Evolutionary conservation across 2,888 invertebrate species (phyloP).

Genomic region (Lathronympha strigana): DNA sequence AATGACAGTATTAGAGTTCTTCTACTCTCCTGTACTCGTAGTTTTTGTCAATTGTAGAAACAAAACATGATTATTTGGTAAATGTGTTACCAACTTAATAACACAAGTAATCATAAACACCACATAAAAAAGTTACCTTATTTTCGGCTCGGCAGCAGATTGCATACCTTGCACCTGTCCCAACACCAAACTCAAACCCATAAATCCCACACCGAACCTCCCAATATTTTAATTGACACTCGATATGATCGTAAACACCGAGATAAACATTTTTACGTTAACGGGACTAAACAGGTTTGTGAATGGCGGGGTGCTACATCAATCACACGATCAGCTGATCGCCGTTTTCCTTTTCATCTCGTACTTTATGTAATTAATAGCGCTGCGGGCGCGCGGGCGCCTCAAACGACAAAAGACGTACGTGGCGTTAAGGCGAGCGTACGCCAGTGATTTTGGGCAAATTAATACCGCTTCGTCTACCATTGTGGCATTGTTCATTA

Average conservation of each 20-base stretch:
- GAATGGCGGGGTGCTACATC: slow-evolving; percentile 64
- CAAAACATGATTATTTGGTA: too few relatives aligned
- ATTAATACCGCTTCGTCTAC: too few relatives aligned
- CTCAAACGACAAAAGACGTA: slow-evolving; percentile 1
- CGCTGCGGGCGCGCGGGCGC: slow-evolving; percentile 61
- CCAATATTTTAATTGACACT: slow-evolving; percentile 54
- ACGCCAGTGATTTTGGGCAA: background rate
- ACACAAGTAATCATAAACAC: too few relatives aligned
- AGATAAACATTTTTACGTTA: slow-evolving; percentile 55
- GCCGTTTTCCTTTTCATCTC: slow-evolving; percentile 77
- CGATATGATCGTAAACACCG: slow-evolving; percentile 62
- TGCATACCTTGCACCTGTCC: background rate
- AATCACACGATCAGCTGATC: slow-evolving; percentile 79
- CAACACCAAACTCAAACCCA: background rate
- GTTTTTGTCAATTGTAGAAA: too few relatives aligned
- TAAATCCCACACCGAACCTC: slow-evolving; percentile 25
- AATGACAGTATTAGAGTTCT: background rate
- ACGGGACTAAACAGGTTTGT: slow-evolving; percentile 70
- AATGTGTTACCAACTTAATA: too few relatives aligned
- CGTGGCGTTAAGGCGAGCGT: slow-evolving; percentile 4
- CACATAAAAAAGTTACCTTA: background rate
- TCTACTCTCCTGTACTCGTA: too few relatives aligned
- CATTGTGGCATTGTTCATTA: too few relatives aligned
- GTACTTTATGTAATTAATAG: slow-evolving; percentile 77
- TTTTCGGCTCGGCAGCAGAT: background rate